These are phyloP conservation scores for Boulengeromyrus knoepffleri DNA, from an alignment of 2,113 vertebrate species.

Conservation along the genomic window DNA sequence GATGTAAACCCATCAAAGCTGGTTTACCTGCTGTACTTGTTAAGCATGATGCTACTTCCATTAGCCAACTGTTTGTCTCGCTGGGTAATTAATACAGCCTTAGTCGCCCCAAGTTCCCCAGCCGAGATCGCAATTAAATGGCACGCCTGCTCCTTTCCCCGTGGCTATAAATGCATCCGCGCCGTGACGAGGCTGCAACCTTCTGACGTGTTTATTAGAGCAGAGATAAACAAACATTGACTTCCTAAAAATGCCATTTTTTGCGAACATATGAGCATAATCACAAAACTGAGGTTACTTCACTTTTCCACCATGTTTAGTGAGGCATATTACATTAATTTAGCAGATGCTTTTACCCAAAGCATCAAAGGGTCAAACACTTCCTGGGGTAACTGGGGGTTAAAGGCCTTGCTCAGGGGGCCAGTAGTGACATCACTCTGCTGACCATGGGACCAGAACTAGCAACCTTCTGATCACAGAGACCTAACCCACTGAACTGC, in stretches of 20 bases:
- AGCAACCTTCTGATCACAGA: background rate
- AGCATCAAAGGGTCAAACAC: background rate
- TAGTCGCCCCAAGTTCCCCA: background rate
- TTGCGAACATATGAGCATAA: background rate
- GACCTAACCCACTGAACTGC: background rate
- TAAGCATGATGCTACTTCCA: background rate
- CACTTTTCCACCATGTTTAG: background rate
- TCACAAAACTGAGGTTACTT: background rate
- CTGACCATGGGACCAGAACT: background rate
- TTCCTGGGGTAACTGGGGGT: background rate
- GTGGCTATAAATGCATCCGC: background rate
- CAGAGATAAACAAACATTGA: background rate
- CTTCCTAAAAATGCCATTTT: background rate
- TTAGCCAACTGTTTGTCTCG: background rate
- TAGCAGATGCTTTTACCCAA: background rate
- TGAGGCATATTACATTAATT: background rate
- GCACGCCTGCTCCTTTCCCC: background rate
- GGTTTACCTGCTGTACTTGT: background rate
- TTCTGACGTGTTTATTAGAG: constrained; percentile 7
- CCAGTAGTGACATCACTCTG: background rate
- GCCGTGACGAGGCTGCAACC: background rate
- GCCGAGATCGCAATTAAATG: background rate
- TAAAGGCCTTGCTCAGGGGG: background rate
- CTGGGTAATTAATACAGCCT: background rate
- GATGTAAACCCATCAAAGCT: background rate